Evolutionary conservation across 2,797 vertebrate species (phyloP), one percentile per base, ranked within the genome.

Genomic region (Anguilla marmorata): DNA sequence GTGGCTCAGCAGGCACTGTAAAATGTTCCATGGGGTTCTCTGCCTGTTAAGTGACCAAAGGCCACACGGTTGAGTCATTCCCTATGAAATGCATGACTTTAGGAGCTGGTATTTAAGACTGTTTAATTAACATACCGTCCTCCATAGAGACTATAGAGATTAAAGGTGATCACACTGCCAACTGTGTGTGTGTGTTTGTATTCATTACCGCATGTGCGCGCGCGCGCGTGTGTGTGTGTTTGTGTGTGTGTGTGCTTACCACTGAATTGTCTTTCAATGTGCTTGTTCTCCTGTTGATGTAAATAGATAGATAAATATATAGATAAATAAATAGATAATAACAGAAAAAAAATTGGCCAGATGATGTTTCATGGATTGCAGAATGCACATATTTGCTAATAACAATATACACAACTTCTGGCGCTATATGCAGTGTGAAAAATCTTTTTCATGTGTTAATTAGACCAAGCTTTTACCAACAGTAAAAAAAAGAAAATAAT

Each of bases 1-100:
- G 16, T 45, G 87, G 79, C 45, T 76, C 85, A 85, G 88, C 85
- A 86, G 85, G 90, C 92, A 92, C 91, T 92, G 91, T 91, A 90
- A 91, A 91, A 89, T 89, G 83, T 92, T 92, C 91, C 90, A 92
- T 89, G 91, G 87, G 88, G 79, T 89, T 60, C 90, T 90, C 88
- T 84, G 80, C 89, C 63, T 86, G 88, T 88, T 63, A 87, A 90
- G 90, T 91, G 88, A 86, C 87, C 88, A 45, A 88, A 87, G 86
- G 60, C 82, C 86, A 87, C 24, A 72, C 41, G 19, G 45, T 52
- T 84, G 45, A 76, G 54, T 56, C 54, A 82, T 58, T 76, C 87
- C 83, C 37, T 58, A 41, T 30, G 83, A 69, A 85, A 85, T 52
- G 33, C 54, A 58, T 76, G 87, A 72, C 48, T 52, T 45, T 54